Conservation (phyloP, 2,113 vertebrate genomes). For the Salminus brasiliensis region DNA sequence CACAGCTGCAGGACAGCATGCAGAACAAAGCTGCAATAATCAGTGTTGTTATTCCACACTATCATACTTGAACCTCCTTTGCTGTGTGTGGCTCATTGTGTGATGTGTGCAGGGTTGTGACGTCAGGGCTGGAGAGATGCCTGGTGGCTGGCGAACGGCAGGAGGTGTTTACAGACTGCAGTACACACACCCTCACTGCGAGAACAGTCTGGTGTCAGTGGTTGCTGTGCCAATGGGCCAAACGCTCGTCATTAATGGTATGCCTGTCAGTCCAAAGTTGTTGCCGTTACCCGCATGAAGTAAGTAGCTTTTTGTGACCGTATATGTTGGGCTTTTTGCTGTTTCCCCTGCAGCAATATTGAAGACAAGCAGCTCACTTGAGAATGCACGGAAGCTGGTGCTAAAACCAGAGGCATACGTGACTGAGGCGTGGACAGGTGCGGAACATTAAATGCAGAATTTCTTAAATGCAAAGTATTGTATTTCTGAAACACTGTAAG, state of each 20-base stretch:
- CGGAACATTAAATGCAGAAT: background rate
- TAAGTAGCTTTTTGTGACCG: background rate
- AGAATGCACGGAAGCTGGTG: constrained; percentile 80
- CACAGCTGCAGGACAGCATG: too few relatives aligned
- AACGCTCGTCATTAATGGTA: constrained; percentile 85
- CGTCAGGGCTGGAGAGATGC: constrained; percentile 78
- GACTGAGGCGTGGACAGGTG: constrained; percentile 78
- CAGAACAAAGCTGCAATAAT: background rate
- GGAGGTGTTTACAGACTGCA: constrained; percentile 81
- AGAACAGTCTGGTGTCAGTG: constrained; percentile 76
- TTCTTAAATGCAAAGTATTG: background rate
- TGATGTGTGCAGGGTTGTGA: constrained; percentile 56
- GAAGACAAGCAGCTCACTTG: constrained; percentile 77
- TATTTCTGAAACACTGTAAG: background rate
- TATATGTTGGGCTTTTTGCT: constrained; percentile 15
- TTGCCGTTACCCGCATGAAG: background rate
- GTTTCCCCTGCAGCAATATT: constrained; percentile 77
- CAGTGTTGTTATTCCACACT: background rate
- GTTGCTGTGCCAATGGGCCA: constrained; percentile 86
- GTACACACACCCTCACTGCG: constrained; percentile 87
- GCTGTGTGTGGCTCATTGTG: background rate
- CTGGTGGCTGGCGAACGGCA: constrained; percentile 80
- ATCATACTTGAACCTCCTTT: background rate
- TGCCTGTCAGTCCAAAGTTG: constrained; percentile 17
- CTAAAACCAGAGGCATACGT: constrained; percentile 81